Evolutionary conservation across 2,113 vertebrate genomes (phyloP), one percentile per base, ranked within the genome.

Genomic region (Pedionomus torquatus): DNA sequence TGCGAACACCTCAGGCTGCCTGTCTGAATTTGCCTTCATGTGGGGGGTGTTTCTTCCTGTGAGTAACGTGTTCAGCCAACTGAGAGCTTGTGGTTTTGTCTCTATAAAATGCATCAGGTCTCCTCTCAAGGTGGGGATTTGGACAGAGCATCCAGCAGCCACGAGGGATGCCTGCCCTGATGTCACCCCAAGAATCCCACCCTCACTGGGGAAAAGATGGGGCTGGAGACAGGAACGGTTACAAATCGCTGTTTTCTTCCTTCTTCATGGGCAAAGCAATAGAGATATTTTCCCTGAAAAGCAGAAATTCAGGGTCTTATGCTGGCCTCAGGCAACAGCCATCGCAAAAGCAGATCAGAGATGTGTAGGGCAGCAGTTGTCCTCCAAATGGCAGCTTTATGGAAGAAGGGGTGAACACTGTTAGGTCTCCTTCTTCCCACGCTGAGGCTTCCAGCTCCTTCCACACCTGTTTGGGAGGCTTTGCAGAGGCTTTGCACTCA

Each of bases 1-100:
- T 97, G 94, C 1, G 0, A 93, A 46, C 87, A 78, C 46, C 78
- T 72, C 90, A 63, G 81, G 84, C 94, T 91, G 90, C 82, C 95
- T 93, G 90, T 69, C 68, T 83, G 90, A 21, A 75, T 93, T 74
- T 58, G 74, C 74, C 74, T 58, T 88, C 33, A 2, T 4, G 13
- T 52, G 48, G 88, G 88, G 85, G 88, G 48, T 70, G 90, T 88
- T 95, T 33, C 65, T 87, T 86, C 78, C 90, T 16, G 0, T 26
- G 55, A 77, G 28, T 17, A 87, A 75, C 2, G 2, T 0, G 10
- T 41, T 94, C 87, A 78, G 72, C 61, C 63, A 26, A 20, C 43
- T 17, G 74, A 93, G 69, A 16, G 33, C n/a, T 49, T 17, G 23
- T 20, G 48, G 2, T 7, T 71, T 72, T 25, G 28, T 61, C 3